A percentile compares a stretch with the other conserved stretches of the same genome.
phyloP scores from a whole-genome alignment of 2,113 vertebrate species.

The Albula goreensis region DNA sequence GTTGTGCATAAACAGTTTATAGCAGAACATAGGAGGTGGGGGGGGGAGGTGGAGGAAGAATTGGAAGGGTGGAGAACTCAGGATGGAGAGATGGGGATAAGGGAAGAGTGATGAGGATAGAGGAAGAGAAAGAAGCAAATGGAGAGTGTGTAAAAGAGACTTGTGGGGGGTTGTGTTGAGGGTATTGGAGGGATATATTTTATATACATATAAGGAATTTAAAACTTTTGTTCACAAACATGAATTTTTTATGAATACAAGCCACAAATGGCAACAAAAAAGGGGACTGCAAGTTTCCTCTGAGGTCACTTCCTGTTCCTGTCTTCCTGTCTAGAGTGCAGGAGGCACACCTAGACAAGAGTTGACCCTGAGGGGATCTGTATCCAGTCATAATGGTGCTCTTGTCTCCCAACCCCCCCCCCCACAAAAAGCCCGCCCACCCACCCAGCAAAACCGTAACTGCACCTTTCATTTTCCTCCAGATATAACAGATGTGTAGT shows the following conservation, averaged over 20 bases:
- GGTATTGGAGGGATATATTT: not conserved
- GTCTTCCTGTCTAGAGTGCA: not conserved
- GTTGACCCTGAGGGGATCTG: not conserved
- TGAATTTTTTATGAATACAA: not conserved
- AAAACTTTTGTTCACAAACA: too few species aligned
- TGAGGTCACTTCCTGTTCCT: not conserved
- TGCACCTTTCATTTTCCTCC: not conserved
- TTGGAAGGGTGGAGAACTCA: not conserved
- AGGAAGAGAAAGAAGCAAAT: slow-evolving; percentile 31
- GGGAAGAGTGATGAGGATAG: slow-evolving; percentile 8
- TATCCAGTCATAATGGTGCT: not conserved
- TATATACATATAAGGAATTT: slow-evolving; percentile 4
- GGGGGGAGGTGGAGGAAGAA: slow-evolving; percentile 23
- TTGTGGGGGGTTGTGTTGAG: not conserved
- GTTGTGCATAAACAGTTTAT: slow-evolving; percentile 67
- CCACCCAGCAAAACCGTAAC: not conserved
- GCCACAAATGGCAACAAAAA: not conserved
- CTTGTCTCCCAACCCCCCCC: not conserved
- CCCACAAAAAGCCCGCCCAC: too few species aligned
- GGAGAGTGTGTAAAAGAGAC: too few species aligned
- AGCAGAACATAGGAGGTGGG: slow-evolving; percentile 30
- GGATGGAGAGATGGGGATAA: slow-evolving; percentile 23
- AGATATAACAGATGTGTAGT: not conserved
- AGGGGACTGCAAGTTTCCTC: not conserved
- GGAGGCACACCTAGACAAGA: not conserved